Base-by-base conservation (phyloP, 2,113 vertebrate genomes). In the Agapornis roseicollis region DNA sequence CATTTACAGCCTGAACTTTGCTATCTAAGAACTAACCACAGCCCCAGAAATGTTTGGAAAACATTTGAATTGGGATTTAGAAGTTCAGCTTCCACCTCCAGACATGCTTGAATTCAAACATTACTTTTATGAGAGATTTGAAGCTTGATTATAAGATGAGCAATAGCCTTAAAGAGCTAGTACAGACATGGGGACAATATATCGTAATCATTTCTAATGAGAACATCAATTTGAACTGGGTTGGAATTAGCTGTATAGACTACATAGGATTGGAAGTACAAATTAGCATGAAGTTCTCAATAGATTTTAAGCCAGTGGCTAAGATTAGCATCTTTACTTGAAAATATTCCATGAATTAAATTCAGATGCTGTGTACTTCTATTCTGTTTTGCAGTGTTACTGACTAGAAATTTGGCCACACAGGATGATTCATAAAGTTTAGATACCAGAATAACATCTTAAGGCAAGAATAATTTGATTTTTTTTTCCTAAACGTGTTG, bases 391-490 rank as follows among this genome's bases (percentile, higher is more conserved):
- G 11, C 88, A 85, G 66, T 85, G 70, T 90, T 94, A 84, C 84
- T 95, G 95, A 91, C 84, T 95, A 90, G 93, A 95, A 96, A 90
- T 91, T 91, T 94, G 98, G 96, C 98, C 98, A 98, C 98, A 98
- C 97, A 97, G 81, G 92, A 55, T 90, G 98, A 95, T 97, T 97
- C 95, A 95, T 96, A 95, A 98, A 97, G 91, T 97, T 98, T 97
- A 97, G 98, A 97, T 95, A 97, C 76, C 93, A 97, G 90, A 97
- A 98, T 96, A 98, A 97, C 96, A 97, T 97, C 97, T 98, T 96
- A 96, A 97, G 98, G 98, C 98, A 98, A 97, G 94, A 97, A 97
- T 96, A 97, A 98, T 97, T 97, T 96, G 88, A 98, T 97, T 97
- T 95, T 0, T 0, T 80, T 61, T 70, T 76, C 55, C 85, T 85